Conservation (phyloP, 2,797 vertebrate species). For the Neostethus bicornis region DNA sequence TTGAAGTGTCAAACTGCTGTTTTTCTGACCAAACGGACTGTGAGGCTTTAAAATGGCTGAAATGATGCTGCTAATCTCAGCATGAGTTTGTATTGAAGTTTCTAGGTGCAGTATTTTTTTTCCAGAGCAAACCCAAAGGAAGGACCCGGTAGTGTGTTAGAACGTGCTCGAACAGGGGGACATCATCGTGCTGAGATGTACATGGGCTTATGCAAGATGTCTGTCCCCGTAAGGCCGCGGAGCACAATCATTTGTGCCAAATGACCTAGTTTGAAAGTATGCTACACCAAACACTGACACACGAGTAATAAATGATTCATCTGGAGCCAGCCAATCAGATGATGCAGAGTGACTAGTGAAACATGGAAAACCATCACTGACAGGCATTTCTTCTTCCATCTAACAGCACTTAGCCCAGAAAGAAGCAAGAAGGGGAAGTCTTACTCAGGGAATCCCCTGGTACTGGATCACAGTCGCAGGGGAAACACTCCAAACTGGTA, state of each 20-base stretch:
- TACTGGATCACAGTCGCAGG: slow-evolving; percentile 31
- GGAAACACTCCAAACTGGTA: slow-evolving; percentile 44
- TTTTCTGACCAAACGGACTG: no score
- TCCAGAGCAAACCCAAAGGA: slow-evolving; percentile 7
- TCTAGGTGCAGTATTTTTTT: slow-evolving; percentile 3
- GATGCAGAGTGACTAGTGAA: slow-evolving; percentile 64
- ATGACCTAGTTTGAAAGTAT: slow-evolving; percentile 77
- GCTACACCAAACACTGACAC: slow-evolving; percentile 73
- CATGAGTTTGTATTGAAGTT: not conserved
- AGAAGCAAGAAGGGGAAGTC: slow-evolving; percentile 56
- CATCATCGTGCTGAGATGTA: slow-evolving; percentile 38
- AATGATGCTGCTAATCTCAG: no score
- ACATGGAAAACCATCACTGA: slow-evolving; percentile 59
- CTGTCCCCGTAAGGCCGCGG: slow-evolving; percentile 56
- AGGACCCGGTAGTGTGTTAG: slow-evolving; percentile 19
- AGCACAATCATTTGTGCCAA: slow-evolving; percentile 68
- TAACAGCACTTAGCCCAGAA: slow-evolving; percentile 69
- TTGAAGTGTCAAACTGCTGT: no score
- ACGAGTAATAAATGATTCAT: slow-evolving; percentile 79
- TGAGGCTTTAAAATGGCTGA: no score
- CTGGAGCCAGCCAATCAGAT: slow-evolving; percentile 74
- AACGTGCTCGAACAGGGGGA: slow-evolving; percentile 13
- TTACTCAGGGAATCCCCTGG: slow-evolving; percentile 63
- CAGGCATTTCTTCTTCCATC: slow-evolving; percentile 55
- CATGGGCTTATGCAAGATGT: slow-evolving; percentile 61